Conservation (phyloP, 2,888 invertebrate species). For the Cryptus armator region DNA sequence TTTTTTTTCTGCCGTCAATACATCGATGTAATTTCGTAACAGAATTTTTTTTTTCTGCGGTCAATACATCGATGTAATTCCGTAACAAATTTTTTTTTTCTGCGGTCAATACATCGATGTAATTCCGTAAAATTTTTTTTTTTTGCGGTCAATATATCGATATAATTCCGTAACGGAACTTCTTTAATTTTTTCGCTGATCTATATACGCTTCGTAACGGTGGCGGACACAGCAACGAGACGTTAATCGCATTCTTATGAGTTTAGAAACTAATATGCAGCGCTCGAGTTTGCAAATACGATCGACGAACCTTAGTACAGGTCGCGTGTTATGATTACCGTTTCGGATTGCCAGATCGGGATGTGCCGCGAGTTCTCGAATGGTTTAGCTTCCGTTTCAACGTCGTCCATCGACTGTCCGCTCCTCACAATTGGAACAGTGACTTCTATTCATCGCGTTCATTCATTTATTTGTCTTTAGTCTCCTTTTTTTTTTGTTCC, state of each 20-base stretch:
- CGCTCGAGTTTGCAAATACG: constrained; percentile 4
- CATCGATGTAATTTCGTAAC: no score
- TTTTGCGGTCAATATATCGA: no score
- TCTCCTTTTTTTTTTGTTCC: neutral
- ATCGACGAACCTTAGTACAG: constrained; percentile 10
- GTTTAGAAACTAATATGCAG: neutral
- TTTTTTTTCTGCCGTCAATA: no score
- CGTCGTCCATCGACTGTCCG: neutral
- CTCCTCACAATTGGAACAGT: constrained; percentile 7
- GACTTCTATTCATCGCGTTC: constrained; percentile 10
- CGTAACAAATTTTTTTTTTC: no score
- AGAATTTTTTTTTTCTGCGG: no score
- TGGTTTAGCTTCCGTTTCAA: constrained; percentile 24
- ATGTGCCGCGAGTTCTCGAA: neutral
- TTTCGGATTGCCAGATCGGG: constrained; percentile 8
- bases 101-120: no score
- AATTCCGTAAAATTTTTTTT: no score
- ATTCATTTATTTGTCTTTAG: constrained; percentile 14
- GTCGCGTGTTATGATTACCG: constrained; percentile 8
- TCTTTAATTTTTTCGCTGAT: neutral
- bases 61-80: no score
- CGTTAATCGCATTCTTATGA: constrained; percentile 24
- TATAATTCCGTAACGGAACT: neutral
- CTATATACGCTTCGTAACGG: neutral
- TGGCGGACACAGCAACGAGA: neutral